Percentiles rank a stretch among this genome's conserved stretches.
Conservation (phyloP, 2,797 vertebrate species). For the Schizopygopsis pylzovi region DNA sequence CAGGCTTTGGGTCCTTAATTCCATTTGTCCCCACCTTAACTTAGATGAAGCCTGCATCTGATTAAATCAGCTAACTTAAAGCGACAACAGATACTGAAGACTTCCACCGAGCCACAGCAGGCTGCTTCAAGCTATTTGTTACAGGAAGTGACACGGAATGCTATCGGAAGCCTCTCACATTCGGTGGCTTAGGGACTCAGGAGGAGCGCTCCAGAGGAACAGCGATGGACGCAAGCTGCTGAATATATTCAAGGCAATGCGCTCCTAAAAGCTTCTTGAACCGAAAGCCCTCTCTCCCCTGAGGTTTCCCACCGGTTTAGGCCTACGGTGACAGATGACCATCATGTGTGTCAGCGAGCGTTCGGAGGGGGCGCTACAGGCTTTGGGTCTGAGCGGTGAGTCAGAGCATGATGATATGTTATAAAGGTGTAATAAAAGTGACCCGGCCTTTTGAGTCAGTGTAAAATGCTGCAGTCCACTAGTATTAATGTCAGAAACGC, state of each 20-base stretch:
- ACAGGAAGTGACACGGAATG: slow-evolving; percentile 56
- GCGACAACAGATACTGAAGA: slow-evolving; percentile 55
- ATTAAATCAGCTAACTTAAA: slow-evolving; percentile 53
- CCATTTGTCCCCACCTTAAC: slow-evolving; percentile 45
- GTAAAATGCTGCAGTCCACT: slow-evolving; percentile 36
- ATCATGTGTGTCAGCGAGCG: slow-evolving; percentile 10
- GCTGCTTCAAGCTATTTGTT: slow-evolving; percentile 59
- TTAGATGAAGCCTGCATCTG: slow-evolving; percentile 50
- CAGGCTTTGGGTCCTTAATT: no score
- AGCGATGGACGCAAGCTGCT: slow-evolving; percentile 28
- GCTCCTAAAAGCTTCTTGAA: slow-evolving; percentile 52
- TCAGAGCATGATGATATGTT: slow-evolving; percentile 28
- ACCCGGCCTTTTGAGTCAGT: slow-evolving; percentile 16
- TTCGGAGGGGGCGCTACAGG: not conserved
- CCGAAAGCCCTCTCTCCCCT: not conserved
- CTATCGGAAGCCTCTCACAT: slow-evolving; percentile 36
- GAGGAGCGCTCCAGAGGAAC: slow-evolving; percentile 30
- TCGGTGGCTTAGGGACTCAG: slow-evolving; percentile 27
- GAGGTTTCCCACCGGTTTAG: not conserved
- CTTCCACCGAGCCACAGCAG: slow-evolving; percentile 54
- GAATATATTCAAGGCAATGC: slow-evolving; percentile 52
- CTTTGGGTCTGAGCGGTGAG: slow-evolving; percentile 9
- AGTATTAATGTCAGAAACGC: slow-evolving; percentile 27
- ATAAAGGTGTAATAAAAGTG: slow-evolving; percentile 42
- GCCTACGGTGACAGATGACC: slow-evolving; percentile 34